Evolutionary conservation across 2,113 vertebrate genomes (phyloP).

Genomic region (Syrrhaptes paradoxus): DNA sequence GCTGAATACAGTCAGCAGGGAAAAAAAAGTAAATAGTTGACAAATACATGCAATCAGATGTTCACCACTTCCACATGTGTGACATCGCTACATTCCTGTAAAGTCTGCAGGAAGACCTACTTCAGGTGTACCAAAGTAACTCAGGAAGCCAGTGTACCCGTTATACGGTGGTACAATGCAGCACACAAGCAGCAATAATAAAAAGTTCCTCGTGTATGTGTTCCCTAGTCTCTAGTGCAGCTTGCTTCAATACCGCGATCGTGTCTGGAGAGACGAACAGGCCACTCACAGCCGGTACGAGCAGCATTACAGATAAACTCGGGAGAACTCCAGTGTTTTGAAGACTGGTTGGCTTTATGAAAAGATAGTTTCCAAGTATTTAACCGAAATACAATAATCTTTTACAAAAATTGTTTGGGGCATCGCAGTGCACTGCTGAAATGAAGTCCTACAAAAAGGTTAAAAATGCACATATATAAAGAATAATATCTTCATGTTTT

Average conservation of each 20-base stretch:
- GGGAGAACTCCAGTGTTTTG: neutral
- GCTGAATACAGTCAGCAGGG: neutral
- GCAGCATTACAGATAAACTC: neutral
- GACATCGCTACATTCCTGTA: neutral
- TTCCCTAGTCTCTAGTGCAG: neutral
- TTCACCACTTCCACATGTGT: neutral
- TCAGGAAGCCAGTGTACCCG: neutral
- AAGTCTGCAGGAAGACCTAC: neutral
- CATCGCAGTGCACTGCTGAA: neutral
- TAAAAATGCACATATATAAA: neutral
- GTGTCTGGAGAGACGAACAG: neutral
- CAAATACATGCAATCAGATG: neutral
- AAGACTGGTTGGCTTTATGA: neutral
- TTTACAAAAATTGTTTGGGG: neutral
- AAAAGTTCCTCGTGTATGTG: too few relatives aligned
- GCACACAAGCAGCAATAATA: neutral
- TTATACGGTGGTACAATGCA: neutral
- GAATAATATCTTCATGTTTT: neutral
- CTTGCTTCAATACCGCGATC: neutral
- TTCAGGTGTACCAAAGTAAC: neutral
- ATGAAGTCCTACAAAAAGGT: neutral
- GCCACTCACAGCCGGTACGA: fast-evolving
- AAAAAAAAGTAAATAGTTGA: neutral
- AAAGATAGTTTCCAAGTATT: neutral
- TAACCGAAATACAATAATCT: neutral